Evolutionary conservation across 2,797 vertebrate genomes (phyloP), one percentile per base, ranked within the genome.

Genomic region (Bucorvus abyssinicus): DNA sequence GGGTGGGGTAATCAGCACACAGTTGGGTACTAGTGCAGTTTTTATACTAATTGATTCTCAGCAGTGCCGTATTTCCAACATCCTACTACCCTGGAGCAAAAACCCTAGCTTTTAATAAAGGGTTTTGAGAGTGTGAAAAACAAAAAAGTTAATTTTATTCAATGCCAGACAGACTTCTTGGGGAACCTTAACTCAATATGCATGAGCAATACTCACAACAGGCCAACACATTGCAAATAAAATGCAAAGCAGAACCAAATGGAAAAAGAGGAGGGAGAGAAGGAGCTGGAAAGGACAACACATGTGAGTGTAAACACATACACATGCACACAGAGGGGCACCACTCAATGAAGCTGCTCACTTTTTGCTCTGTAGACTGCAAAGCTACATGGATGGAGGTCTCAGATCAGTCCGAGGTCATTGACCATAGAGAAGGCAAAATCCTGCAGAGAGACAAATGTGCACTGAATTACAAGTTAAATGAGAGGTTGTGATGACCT

Each of bases 191-290:
- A 95, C 68, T 87, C 90, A 94, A 86, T 73, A 89, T 85, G 88
- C 50, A 95, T 94, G 91, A 96, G 93, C 94, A 96, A 96, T 92
- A 61, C 74, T 90, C 74, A 92, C 78, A 96, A 94, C 93, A 90
- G 56, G 71, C 84, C 61, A 96, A 81, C 78, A 83, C n/a, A 84
- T 36, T 75, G 75, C 69, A 89, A 96, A 92, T 75, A 71, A 93
- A 95, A 96, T 19, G 27, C 75, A 94, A 94, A 96, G 84, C 89
- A 95, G 81, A 93, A 96, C 75, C 88, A 92, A 94, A 94, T 73
- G 92, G 94, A 94, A 93, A 96, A 95, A 93, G 60, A 78, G 73
- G 89, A 85, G 63, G 74, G 80, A 67, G 47, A 77, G 76, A 89
- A 76, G 34, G 32, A 88, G 38, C 52, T 88, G 63, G 52, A 90